Conservation (phyloP, 2,113 vertebrate species). For the Antidorcas marsupialis region DNA sequence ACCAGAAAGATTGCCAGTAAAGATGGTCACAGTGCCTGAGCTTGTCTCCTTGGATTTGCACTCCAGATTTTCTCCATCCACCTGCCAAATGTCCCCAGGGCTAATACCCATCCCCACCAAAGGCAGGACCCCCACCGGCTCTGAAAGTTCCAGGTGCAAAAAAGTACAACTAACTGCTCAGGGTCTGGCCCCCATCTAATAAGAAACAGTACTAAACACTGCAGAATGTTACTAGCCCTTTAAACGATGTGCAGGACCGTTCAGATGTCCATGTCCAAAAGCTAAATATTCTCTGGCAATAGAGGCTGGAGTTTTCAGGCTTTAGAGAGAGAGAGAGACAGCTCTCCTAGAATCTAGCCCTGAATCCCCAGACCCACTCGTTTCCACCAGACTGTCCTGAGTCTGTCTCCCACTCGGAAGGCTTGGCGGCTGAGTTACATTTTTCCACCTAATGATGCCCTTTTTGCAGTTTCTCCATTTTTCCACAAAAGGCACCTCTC, state of each 20-base stretch:
- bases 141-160: neutral
- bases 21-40: neutral
- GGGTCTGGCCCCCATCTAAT: neutral
- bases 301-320: neutral
- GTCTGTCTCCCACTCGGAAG: neutral
- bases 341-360: neutral
- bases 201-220: neutral
- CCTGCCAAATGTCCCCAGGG: neutral
- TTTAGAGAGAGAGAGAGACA: neutral
- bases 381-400: neutral
- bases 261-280: neutral
- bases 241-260: neutral
- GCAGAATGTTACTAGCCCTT: neutral
- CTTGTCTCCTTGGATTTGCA: neutral
- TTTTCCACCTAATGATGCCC: neutral
- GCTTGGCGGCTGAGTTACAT: neutral
- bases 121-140: neutral
- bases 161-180: neutral
- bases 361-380: neutral
- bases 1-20: neutral
- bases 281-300: neutral
- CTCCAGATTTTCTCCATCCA: neutral
- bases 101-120: neutral
- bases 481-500: neutral
- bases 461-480: neutral